Evolutionary conservation across 1,140 invertebrate genomes (phyloP), one percentile per base, ranked within the genome.

Genomic region (Aphidius ervi): DNA sequence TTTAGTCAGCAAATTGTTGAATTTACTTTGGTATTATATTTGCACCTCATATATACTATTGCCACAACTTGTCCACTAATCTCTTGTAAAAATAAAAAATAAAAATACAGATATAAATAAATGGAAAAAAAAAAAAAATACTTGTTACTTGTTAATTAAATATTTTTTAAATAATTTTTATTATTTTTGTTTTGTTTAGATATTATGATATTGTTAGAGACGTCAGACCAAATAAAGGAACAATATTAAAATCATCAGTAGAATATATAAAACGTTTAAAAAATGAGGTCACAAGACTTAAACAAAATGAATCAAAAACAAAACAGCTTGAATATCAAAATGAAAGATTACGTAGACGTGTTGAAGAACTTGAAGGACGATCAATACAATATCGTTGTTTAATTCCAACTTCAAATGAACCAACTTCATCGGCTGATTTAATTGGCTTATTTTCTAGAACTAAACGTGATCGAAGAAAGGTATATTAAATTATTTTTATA

Each of bases 161-260:
- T 42, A 10, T 45, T 55, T 55, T 1, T 16, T 45, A 8, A 43
- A 7, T 10, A 59, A 48, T 54, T 59, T 53, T 64, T 56, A 16
- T 61, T 48, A 53, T 47, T 56, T 63, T 42, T 67, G 23, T 59
- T 50, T 46, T 46, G 62, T 69, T 0, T 67, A 79, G 77, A 23
- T 90, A 90, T 75, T 93, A 91, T 73, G 92, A 95, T 70, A 87
- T 94, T 6, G 91, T 95, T 1, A 82, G 92, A 8, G 93, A 95
- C 72, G 88, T 93, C 10, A 82, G 92, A 49, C 93, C 92, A 16
- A 95, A 95, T 75, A 95, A 95, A 76, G 97, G 97, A n/a, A 96
- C 95, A 2, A 99, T 99, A 64, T 82, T 99, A 1, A 98, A 98
- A 78, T 95, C 94, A 0, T 96, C 94, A 2, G 96, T 98, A 9